Evolutionary conservation across 92 coral and sea anemone species (phyloP).

Genomic region (Phenganax marumi): DNA sequence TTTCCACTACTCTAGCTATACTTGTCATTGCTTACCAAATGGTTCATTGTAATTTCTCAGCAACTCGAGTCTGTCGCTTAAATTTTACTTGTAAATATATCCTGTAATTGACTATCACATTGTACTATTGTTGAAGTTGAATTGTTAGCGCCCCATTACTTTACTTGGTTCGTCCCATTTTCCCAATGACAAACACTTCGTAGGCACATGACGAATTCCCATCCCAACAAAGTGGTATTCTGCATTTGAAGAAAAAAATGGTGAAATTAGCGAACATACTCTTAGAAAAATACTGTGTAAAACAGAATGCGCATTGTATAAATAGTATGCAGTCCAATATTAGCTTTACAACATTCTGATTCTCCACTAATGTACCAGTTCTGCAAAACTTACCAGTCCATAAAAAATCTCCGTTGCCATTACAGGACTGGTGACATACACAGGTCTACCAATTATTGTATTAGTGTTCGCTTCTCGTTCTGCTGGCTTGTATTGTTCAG

Average conservation of each 20-base stretch:
- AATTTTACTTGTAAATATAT: not conserved
- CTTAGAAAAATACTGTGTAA: not conserved
- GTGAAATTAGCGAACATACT: not conserved
- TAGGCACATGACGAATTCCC: slow-evolving; percentile 67
- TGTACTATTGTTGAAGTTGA: not conserved
- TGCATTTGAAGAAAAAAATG: slow-evolving; percentile 41
- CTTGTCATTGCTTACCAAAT: too few relatives aligned
- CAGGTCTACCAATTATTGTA: slow-evolving; percentile 37
- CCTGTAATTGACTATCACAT: not conserved
- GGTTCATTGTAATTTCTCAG: too few relatives aligned
- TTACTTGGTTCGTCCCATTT: slow-evolving; percentile 68
- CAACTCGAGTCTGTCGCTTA: too few relatives aligned
- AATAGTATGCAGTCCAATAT: not conserved
- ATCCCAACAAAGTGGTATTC: slow-evolving; percentile 61
- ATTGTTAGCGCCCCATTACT: not conserved
- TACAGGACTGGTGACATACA: slow-evolving; percentile 31
- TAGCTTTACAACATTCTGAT: not conserved
- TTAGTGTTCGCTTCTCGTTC: not conserved
- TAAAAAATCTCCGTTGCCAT: slow-evolving; percentile 45
- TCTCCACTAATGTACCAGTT: not conserved
- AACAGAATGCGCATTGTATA: too few relatives aligned
- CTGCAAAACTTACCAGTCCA: slow-evolving; percentile 41
- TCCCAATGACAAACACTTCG: slow-evolving; percentile 68
- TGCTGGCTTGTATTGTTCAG: slow-evolving; percentile 26
- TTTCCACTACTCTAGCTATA: too few relatives aligned